phyloP scores from a whole-genome alignment of 1,140 invertebrate genomes.

The Caenorhabditis tropicalis region DNA sequence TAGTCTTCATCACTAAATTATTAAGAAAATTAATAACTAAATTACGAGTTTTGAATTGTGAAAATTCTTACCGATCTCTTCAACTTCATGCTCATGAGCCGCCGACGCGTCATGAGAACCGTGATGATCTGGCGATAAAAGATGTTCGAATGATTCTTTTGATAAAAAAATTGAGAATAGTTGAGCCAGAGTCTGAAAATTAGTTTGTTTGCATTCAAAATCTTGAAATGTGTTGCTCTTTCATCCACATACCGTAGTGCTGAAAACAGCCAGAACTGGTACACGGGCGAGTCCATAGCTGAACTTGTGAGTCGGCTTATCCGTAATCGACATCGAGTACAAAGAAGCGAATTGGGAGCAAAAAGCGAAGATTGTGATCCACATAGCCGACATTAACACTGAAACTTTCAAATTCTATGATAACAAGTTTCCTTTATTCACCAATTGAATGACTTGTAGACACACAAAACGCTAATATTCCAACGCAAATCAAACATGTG shows the following conservation, averaged over 20 bases:
- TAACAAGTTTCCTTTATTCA: background rate
- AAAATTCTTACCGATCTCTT: constrained; percentile 32
- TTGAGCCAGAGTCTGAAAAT: constrained; percentile 64
- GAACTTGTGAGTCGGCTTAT: constrained; percentile 60
- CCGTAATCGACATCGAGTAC: constrained; percentile 60
- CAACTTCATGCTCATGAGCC: constrained; percentile 49
- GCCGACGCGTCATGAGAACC: constrained; percentile 49
- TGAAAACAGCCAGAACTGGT: constrained; percentile 70
- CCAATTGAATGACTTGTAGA: constrained; percentile 50
- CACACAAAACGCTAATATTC: constrained; percentile 41
- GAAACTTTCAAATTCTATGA: constrained; percentile 49
- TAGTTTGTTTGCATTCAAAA: no score
- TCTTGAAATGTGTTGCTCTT: background rate
- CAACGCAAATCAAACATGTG: constrained; percentile 40
- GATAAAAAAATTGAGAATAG: constrained; percentile 70
- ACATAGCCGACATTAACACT: constrained; percentile 64
- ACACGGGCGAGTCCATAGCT: constrained; percentile 61
- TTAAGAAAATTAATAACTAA: no score
- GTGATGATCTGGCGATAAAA: constrained; percentile 71
- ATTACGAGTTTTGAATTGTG: background rate
- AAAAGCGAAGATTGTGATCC: constrained; percentile 68
- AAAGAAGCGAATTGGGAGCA: constrained; percentile 66
- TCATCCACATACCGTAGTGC: constrained; percentile 59
- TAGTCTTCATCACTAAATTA: background rate
- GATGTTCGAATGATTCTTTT: constrained; percentile 68